phyloP scores from a whole-genome alignment of 2,888 invertebrate genomes.

The Acleris emargana region DNA sequence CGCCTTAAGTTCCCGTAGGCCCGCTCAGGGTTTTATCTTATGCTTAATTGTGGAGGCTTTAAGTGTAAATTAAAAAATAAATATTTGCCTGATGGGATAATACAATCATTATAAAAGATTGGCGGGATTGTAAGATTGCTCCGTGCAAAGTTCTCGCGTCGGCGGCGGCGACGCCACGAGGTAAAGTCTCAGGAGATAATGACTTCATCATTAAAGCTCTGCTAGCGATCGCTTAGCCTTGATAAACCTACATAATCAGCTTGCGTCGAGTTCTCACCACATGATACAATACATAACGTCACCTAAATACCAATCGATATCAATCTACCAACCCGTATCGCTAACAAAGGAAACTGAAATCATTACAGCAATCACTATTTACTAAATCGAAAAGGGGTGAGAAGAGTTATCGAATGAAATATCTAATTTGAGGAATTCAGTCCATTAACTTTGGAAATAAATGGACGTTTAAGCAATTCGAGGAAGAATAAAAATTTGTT shows the following conservation, averaged over 20 bases:
- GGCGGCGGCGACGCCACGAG: slow-evolving; percentile 17
- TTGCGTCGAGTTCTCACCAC: slow-evolving; percentile 50
- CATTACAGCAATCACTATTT: slow-evolving; percentile 31
- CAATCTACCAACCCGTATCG: slow-evolving; percentile 13
- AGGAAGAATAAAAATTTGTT: slow-evolving; percentile 80
- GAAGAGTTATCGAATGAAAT: slow-evolving; percentile 52
- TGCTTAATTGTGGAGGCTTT: slow-evolving; percentile 2
- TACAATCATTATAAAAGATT: slow-evolving; percentile 5
- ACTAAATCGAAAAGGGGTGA: slow-evolving; percentile 38
- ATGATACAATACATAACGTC: slow-evolving; percentile 40
- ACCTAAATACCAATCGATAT: slow-evolving; percentile 44
- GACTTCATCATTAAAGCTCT: slow-evolving; percentile 45
- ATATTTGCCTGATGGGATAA: background rate
- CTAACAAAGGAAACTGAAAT: slow-evolving; percentile 26
- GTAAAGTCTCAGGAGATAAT: slow-evolving; percentile 37
- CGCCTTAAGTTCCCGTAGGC: slow-evolving; percentile 21
- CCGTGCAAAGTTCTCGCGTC: slow-evolving; percentile 4
- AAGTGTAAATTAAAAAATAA: background rate
- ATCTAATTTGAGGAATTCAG: slow-evolving; percentile 55
- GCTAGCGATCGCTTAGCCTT: slow-evolving; percentile 36
- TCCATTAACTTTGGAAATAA: slow-evolving; percentile 60
- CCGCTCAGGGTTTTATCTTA: slow-evolving; percentile 14
- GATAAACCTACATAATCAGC: slow-evolving; percentile 49
- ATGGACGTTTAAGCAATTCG: slow-evolving; percentile 73
- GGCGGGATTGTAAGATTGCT: slow-evolving; percentile 19